These are phyloP conservation scores for Thysanoteuthis rhombus DNA, from an alignment of 2,888 invertebrate genomes.

Conservation along the genomic window DNA sequence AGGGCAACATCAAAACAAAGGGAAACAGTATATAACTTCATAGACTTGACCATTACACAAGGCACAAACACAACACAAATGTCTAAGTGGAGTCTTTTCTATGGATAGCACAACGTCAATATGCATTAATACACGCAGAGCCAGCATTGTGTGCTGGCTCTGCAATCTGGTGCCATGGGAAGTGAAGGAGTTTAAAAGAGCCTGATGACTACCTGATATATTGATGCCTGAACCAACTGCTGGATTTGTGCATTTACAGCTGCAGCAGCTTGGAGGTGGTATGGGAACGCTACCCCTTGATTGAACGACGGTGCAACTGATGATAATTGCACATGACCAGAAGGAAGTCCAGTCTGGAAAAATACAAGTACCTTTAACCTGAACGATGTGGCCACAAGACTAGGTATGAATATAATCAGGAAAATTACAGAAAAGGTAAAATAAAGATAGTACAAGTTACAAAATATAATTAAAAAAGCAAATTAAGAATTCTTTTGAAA, in stretches of 20 bases:
- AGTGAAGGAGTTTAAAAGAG: conserved; percentile 27
- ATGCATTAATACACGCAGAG: conserved; percentile 16
- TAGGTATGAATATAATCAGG: neutral
- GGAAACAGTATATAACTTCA: neutral
- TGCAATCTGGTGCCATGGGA: conserved; percentile 23
- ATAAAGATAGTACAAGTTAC: neutral
- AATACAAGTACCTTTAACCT: conserved; percentile 31
- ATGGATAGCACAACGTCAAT: conserved; percentile 29
- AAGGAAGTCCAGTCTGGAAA: conserved; percentile 31
- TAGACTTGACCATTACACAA: conserved; percentile 18
- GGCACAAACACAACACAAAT: conserved; percentile 27
- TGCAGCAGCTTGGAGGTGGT: conserved; percentile 25
- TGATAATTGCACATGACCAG: conserved; percentile 31
- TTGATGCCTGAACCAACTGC: conserved; percentile 31
- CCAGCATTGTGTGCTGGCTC: neutral
- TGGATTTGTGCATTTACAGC: conserved; percentile 22
- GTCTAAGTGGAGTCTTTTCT: conserved; percentile 19
- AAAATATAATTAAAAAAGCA: neutral
- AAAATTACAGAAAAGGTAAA: neutral
- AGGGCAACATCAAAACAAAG: neutral
- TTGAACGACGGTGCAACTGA: conserved; percentile 29
- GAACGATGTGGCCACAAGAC: conserved; percentile 13
- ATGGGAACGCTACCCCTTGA: conserved; percentile 19
- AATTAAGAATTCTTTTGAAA: neutral
- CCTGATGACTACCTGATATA: conserved; percentile 31